Evolutionary conservation across 2,113 vertebrate genomes (phyloP).

Genomic region (Lagopus leucura): DNA sequence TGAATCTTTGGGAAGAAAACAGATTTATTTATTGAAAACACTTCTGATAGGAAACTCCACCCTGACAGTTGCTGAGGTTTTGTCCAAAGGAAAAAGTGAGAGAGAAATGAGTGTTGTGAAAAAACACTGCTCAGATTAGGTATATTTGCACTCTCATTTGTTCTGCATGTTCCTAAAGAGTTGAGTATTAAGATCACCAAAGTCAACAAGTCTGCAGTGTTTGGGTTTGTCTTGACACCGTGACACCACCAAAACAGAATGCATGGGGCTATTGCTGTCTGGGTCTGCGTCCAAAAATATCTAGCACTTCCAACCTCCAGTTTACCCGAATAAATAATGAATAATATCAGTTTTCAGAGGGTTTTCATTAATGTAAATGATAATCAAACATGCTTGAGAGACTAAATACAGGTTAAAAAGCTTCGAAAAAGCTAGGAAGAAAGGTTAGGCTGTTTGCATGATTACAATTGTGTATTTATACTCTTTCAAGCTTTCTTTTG

Average conservation of each 20-base stretch:
- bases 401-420: neutral
- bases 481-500: neutral
- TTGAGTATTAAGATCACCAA: neutral
- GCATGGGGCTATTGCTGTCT: neutral
- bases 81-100: neutral
- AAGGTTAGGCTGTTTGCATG: constrained; percentile 9
- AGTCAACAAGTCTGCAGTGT: neutral
- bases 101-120: neutral
- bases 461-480: neutral
- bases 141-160: neutral
- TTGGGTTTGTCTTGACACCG: neutral
- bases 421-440: neutral
- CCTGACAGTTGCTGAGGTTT: neutral
- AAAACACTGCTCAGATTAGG: neutral
- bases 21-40: neutral
- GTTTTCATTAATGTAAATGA: neutral
- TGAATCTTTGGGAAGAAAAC: neutral
- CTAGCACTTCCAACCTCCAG: neutral
- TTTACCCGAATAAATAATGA: neutral
- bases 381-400: neutral
- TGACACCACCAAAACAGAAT: neutral
- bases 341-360: neutral
- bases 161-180: neutral
- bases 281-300: neutral
- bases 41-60: neutral